Percentiles rank a stretch among this genome's conserved stretches.
phyloP scores from a whole-genome alignment of 2,113 vertebrate genomes.

The Oxyura jamaicensis region DNA sequence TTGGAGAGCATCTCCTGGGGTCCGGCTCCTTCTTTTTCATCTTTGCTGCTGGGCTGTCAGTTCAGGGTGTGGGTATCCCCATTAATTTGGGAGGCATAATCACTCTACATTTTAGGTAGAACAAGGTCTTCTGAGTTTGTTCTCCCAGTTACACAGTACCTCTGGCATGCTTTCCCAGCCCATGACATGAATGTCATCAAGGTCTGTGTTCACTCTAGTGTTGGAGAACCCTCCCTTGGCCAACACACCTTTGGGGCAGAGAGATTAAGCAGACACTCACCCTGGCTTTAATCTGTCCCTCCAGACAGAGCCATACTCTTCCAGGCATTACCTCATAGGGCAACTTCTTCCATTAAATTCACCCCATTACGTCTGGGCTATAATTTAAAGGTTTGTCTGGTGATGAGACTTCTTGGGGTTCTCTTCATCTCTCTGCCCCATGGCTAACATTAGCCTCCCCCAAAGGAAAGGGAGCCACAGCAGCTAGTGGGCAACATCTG shows the following conservation, averaged over 20 bases:
- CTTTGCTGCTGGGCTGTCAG: not conserved
- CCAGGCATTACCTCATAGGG: constrained; percentile 5
- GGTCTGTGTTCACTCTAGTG: not conserved
- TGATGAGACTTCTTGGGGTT: not conserved
- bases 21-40: not conserved
- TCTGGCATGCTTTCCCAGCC: not conserved
- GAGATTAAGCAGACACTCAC: not conserved
- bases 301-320: not conserved
- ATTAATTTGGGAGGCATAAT: too few relatives aligned
- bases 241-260: not conserved
- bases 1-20: rapidly evolving
- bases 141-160: not conserved
- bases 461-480: not conserved
- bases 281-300: not conserved
- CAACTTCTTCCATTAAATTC: not conserved
- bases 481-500: not conserved
- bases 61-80: rapidly evolving
- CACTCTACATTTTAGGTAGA: not conserved
- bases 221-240: not conserved
- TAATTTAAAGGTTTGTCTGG: not conserved
- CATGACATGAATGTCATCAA: rapidly evolving
- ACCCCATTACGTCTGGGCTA: not conserved
- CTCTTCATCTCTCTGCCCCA: not conserved
- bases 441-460: not conserved
- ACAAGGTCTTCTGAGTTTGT: not conserved